Evolutionary conservation across 2,888 invertebrate genomes (phyloP).

Genomic region (Papilio protenor): DNA sequence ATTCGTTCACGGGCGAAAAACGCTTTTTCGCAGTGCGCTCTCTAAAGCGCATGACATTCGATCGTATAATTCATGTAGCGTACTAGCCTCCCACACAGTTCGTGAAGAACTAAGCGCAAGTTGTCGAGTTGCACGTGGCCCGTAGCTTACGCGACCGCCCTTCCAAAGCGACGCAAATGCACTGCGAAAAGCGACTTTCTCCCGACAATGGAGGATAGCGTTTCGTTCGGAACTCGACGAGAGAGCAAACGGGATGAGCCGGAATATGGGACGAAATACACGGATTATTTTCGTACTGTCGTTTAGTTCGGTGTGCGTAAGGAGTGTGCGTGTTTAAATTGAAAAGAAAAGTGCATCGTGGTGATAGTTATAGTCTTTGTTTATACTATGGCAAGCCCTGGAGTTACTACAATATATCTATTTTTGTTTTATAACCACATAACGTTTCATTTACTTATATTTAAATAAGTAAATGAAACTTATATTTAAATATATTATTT

Average conservation of each 20-base stretch:
- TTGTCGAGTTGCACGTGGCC: conserved; percentile 81
- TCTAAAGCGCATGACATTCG: conserved; percentile 75
- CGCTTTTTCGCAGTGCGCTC: conserved; percentile 68
- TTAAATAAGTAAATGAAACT: no score
- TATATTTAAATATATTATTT: no score
- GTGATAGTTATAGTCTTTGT: conserved; percentile 51
- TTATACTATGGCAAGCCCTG: background rate
- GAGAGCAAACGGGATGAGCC: conserved; percentile 69
- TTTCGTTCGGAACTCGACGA: conserved; percentile 66
- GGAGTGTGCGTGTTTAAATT: conserved; percentile 61
- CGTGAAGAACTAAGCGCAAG: conserved; percentile 83
- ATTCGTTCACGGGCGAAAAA: conserved; percentile 61
- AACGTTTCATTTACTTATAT: no score
- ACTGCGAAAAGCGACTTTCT: conserved; percentile 78
- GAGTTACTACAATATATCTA: background rate
- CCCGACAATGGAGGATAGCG: conserved; percentile 67
- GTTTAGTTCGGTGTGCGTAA: conserved; percentile 68
- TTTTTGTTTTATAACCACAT: background rate
- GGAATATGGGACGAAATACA: conserved; percentile 79
- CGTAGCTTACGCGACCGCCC: conserved; percentile 82
- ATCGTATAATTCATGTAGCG: conserved; percentile 79
- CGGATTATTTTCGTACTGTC: conserved; percentile 79
- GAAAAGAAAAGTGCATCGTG: conserved; percentile 75
- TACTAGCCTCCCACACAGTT: conserved; percentile 83
- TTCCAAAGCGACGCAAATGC: conserved; percentile 72